Conservation (phyloP, 2,797 vertebrate genomes). For the Fundulus diaphanus region DNA sequence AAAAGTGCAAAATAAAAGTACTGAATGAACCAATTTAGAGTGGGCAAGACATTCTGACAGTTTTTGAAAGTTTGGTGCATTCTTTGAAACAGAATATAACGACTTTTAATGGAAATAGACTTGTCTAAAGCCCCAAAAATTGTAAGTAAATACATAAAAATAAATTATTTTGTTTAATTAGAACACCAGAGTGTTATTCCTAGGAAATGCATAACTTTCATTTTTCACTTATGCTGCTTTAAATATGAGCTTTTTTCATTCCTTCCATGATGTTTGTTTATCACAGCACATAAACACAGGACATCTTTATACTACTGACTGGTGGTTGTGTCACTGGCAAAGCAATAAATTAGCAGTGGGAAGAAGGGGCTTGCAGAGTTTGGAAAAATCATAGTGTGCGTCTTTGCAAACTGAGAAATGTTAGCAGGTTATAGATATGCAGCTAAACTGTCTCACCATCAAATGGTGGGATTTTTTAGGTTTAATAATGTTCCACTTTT, state of each 20-base stretch:
- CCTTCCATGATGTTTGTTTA: slow-evolving; percentile 44
- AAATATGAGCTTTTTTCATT: slow-evolving; percentile 2
- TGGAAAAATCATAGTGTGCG: slow-evolving; percentile 19
- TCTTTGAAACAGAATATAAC: slow-evolving; percentile 46
- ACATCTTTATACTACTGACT: slow-evolving; percentile 59
- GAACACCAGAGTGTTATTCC: not conserved
- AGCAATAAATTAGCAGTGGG: slow-evolving; percentile 29
- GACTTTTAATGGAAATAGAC: slow-evolving; percentile 20
- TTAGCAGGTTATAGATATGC: slow-evolving; percentile 18
- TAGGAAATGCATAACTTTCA: slow-evolving; percentile 24
- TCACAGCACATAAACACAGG: slow-evolving; percentile 53
- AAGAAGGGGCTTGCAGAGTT: slow-evolving; percentile 25
- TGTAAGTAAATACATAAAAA: not conserved
- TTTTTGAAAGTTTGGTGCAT: slow-evolving; percentile 42
- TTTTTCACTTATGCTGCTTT: slow-evolving; percentile 17
- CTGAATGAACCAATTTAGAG: slow-evolving; percentile 31
- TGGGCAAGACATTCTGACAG: slow-evolving; percentile 40
- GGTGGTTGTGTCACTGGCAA: slow-evolving; percentile 37
- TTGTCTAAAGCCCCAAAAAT: slow-evolving; percentile 11
- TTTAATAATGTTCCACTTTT: slow-evolving; percentile 12
- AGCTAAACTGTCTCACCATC: not conserved
- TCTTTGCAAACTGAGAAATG: slow-evolving; percentile 12
- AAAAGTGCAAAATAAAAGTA: slow-evolving; percentile 60
- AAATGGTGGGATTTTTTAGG: slow-evolving; percentile 1
- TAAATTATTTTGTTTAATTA: slow-evolving; percentile 37